Evolutionary conservation across 2,797 vertebrate species (phyloP).

Genomic region (Zalophus californianus): DNA sequence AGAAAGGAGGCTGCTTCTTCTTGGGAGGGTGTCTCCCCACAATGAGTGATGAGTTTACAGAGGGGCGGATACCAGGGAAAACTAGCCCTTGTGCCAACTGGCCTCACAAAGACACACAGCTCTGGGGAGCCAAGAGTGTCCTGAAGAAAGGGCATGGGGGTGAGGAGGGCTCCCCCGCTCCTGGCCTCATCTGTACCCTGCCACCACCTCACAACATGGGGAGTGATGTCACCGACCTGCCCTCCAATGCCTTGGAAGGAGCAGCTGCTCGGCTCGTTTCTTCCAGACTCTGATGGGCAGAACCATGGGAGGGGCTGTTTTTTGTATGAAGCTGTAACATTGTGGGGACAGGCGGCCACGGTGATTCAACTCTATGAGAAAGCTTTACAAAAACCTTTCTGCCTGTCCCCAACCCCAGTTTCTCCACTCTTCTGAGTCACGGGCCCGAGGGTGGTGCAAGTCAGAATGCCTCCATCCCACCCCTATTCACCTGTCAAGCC

Average conservation of each 20-base stretch:
- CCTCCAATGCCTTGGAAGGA: neutral
- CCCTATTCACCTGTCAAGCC: neutral
- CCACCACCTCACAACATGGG: neutral
- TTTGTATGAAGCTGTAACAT: conserved; percentile 92
- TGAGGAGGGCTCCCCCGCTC: neutral
- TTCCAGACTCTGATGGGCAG: conserved; percentile 14
- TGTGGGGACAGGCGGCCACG: conserved; percentile 95
- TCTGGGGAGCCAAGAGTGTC: neutral
- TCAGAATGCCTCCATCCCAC: neutral
- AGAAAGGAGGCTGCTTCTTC: neutral
- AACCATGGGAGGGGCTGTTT: conserved; percentile 84
- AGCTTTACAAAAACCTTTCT: conserved; percentile 93
- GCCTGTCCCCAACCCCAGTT: neutral
- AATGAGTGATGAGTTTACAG: neutral
- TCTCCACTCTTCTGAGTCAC: neutral
- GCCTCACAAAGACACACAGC: neutral
- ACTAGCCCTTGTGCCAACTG: neutral
- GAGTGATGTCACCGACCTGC: neutral
- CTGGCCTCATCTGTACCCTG: rapidly evolving
- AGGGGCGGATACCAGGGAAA: neutral
- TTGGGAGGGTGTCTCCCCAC: neutral
- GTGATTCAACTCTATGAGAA: conserved; percentile 89
- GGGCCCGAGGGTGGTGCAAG: neutral
- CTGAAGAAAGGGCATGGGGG: neutral
- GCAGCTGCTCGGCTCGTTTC: conserved; percentile 28